phyloP scores from a whole-genome alignment of 2,797 vertebrate genomes.

The Falco novaeseelandiae region DNA sequence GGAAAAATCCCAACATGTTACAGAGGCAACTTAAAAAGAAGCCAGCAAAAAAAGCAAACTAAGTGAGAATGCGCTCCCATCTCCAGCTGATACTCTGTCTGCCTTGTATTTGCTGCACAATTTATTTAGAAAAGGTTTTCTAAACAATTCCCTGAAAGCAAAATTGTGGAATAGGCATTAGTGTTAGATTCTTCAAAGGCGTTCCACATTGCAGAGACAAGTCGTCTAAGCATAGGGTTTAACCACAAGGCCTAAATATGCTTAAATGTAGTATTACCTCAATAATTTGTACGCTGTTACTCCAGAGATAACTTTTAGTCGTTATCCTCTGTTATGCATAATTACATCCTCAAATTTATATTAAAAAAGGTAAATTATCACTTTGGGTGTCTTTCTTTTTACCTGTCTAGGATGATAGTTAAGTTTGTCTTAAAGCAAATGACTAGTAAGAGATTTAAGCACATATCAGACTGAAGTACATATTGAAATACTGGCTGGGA shows the following conservation, averaged over 20 bases:
- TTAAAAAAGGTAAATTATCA: neutral
- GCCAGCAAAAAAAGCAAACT: neutral
- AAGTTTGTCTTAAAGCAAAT: neutral
- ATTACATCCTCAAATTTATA: neutral
- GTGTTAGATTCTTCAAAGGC: neutral
- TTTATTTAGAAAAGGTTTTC: neutral
- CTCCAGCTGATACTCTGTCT: neutral
- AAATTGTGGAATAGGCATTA: neutral
- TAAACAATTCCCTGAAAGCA: neutral
- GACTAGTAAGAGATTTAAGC: slow-evolving; percentile 25
- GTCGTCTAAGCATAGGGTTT: neutral
- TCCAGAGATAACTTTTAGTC: neutral
- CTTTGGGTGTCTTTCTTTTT: neutral
- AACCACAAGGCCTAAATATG: neutral
- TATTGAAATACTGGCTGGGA: neutral
- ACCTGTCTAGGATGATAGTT: neutral
- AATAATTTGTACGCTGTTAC: neutral
- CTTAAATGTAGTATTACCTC: neutral
- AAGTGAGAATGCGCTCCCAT: neutral
- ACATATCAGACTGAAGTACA: neutral
- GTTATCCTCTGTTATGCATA: neutral
- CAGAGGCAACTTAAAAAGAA: neutral
- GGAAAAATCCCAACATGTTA: neutral
- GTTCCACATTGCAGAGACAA: neutral
- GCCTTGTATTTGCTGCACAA: neutral